Base-by-base conservation (phyloP, 1,140 invertebrate species). In the Trichonephila clavipes region DNA sequence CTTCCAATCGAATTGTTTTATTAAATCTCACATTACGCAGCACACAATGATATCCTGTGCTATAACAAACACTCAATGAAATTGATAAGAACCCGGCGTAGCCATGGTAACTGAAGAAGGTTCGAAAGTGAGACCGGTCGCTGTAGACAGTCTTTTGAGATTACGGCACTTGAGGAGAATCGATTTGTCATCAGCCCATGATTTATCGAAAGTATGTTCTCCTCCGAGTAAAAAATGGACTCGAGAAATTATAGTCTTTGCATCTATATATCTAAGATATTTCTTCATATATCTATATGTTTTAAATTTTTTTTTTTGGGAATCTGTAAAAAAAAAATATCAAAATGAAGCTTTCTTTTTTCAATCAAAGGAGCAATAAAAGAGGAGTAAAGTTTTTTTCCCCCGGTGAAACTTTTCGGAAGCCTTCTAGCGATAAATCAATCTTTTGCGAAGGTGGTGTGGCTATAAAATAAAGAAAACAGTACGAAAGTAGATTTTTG, bases 111-210 rank as follows among this genome's bases (percentile, higher is more conserved):
- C 88, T 51, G 44, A 58, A 77, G 6, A 21, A 19, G 14, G n/a
- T 40, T 59, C 51, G 62, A 66, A 72, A 64, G 44, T 44, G 62
- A 90, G 88, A 77, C 59, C 34, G 61, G 62, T 90, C 44, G 95
- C 95, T 86, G 94, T 95, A 77, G 95, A 94, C 19, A 95, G 95
- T 89, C 94, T 95, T 51, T 94, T 95, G 51, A 92, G 95, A 95
- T 90, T 94, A 94, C 51, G 51, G 90, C 21, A 93, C 91, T 93
- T 88, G 91, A 93, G 77, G 28, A 19, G 69, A 81, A 93, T 93
- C 91, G 91, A 93, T 93, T 93, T 93, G 91, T 93, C 91, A 93
- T 93, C 91, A 93, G 85, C 61, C 69, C 91, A 93, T 93, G 91
- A 93, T 93, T 93, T 93, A 93, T 93, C 85, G 91, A 88, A 87